Base-by-base conservation (phyloP, 2,888 invertebrate genomes). In the Aelia acuminata region DNA sequence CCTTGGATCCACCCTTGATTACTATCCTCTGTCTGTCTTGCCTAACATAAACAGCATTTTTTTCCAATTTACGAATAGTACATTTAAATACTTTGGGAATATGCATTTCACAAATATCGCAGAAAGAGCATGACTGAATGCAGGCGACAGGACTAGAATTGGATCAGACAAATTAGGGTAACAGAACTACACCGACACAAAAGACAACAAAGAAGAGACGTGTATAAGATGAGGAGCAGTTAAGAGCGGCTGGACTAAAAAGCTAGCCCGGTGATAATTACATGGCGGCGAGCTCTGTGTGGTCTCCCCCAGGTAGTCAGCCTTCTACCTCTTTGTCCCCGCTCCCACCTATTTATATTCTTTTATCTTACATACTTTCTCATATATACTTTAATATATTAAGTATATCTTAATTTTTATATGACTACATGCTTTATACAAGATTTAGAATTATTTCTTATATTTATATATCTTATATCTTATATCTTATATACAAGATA, bases 171-270 rank as follows among this genome's bases (percentile, higher is more conserved):
- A 80, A 80, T 80, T 80, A 43, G 39, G n/a, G 63, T 47, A 70
- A 70, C 63, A 70, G 43, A 47, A 80, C 80, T 80, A 80, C 43
- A 47, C 43, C n/a, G 47, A 80, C 80, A 80, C 80, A 80, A 80
- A 80, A 80, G 80, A 43, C 39, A 70, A 70, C 63, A 70, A 47
- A 80, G 39, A 80, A 39, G 80, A 47, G 80, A 80, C 80, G 43
- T 80, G 80, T 80, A 80, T 80, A 80, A 43, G 80, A 80, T 80
- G 80, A 80, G 80, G 80, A 80, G 80, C 80, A 80, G 80, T 80
- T 80, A 80, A 15, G 43, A 47, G 80, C 80, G 80, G 80, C n/a
- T 22, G n/a, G 43, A n/a, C n/a, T 80, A 80, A 80, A 80, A 80
- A 80, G 80, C 80, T 80, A 10, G 80, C 43, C n/a, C 4, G 4